Evolutionary conservation across 2,888 invertebrate species (phyloP), one percentile per base, ranked within the genome.

Genomic region (Aplocera efformata): DNA sequence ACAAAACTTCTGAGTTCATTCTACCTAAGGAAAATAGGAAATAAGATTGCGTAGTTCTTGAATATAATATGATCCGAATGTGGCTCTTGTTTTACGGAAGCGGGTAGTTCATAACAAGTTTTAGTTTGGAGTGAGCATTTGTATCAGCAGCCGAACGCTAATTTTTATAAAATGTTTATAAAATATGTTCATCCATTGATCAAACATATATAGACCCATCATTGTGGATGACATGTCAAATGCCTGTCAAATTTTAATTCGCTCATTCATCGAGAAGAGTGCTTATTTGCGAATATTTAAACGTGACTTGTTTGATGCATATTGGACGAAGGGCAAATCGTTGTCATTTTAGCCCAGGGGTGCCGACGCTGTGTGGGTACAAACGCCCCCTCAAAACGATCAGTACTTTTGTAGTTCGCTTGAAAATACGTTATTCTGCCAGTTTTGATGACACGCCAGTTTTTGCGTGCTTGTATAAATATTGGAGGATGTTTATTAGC

Each of bases 271-370:
- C 66, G 68, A 63, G 50, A 52, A 67, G 58, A 67, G 67, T 65
- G 68, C 67, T 67, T 68, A 67, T 70, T 71, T 74, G 72, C 63
- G 71, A 67, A 64, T 67, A 65, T 74, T 66, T 71, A 69, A 66
- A 68, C 67, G 67, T 53, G 53, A 63, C 60, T 56, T 52, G 77
- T 78, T 74, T 68, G 77, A 78, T 66, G 62, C 56, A 63, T 60
- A 69, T 75, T 80, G 79, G 81, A 63, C 56, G 59, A 60, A 66
- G 63, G 72, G 79, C 78, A 72, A 73, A 78, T 78, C 78, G 61
- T 72, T 78, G 79, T 74, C 67, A 68, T 49, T 63, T 67, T 63
- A 70, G 37, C 4, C 10, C 33, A 24, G 45, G 51, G 49, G 42
- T 29, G 33, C 27, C 10, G 20, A 17, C 22, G 28, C 30, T 41